These are phyloP conservation scores for Hycleus cichorii DNA, from an alignment of 1,140 invertebrate genomes.

Conservation along the genomic window DNA sequence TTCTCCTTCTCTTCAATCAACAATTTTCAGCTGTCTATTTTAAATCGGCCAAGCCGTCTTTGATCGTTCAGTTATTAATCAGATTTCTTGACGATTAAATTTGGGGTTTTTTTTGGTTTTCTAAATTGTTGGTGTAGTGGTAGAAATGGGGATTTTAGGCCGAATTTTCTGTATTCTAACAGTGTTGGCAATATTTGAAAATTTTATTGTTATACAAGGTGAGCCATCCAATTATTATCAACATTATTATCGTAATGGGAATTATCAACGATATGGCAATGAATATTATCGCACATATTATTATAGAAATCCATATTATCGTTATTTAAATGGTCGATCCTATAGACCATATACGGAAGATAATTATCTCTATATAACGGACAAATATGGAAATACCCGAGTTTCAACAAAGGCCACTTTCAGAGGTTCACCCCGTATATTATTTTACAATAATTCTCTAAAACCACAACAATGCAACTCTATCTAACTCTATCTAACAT, in stretches of 20 bases:
- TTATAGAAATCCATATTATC: conserved; percentile 3
- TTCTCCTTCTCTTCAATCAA: too few relatives aligned
- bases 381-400: conserved; percentile 28
- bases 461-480: too few relatives aligned
- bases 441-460: background rate
- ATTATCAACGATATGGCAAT: conserved; percentile 21
- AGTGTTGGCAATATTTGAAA: too few relatives aligned
- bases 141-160: too few relatives aligned
- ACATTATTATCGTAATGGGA: conserved; percentile 19
- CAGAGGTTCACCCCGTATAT: conserved; percentile 4
- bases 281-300: background rate
- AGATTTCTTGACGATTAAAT: too few relatives aligned
- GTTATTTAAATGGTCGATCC: background rate
- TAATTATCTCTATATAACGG: conserved; percentile 29
- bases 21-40: too few relatives aligned
- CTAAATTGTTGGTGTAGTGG: too few relatives aligned
- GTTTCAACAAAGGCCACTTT: conserved; percentile 14
- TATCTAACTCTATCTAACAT: too few relatives aligned
- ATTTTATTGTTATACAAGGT: background rate
- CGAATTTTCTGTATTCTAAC: too few relatives aligned
- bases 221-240: conserved; percentile 25
- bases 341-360: conserved; percentile 14
- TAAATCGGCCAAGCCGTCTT: too few relatives aligned
- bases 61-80: too few relatives aligned
- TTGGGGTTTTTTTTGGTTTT: too few relatives aligned